These are phyloP conservation scores for Peromyscus polionotus DNA, from an alignment of 2,113 vertebrate genomes.

Conservation along the genomic window DNA sequence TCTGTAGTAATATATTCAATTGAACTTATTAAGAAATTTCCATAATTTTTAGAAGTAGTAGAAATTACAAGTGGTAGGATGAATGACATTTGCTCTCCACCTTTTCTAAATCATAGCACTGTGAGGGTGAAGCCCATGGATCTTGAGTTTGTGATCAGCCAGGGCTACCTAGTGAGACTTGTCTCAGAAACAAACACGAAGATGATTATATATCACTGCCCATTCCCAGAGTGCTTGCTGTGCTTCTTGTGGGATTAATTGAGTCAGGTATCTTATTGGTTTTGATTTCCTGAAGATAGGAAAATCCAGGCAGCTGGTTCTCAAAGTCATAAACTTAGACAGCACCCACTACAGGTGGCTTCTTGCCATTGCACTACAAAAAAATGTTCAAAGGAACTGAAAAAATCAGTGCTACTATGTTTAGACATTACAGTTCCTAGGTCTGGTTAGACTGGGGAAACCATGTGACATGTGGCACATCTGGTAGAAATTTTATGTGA, in stretches of 20 bases:
- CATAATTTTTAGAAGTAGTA: conserved; percentile 25
- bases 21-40: conserved; percentile 29
- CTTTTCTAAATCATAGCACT: background rate
- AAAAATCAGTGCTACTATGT: background rate
- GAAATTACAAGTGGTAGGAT: background rate
- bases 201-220: background rate
- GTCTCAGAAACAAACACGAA: background rate
- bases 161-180: background rate
- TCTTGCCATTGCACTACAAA: background rate
- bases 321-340: background rate
- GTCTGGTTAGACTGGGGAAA: background rate
- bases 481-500: background rate
- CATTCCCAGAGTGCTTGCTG: background rate
- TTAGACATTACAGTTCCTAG: background rate
- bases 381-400: background rate
- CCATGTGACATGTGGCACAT: background rate
- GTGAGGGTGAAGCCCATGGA: background rate
- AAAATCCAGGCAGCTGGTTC: background rate
- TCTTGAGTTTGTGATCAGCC: background rate
- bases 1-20: conserved; percentile 33
- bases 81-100: background rate
- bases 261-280: background rate
- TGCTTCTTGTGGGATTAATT: background rate
- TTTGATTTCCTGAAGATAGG: background rate
- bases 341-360: background rate